Conservation (phyloP, 2,888 invertebrate species). For the Caradrina clavipalpis region DNA sequence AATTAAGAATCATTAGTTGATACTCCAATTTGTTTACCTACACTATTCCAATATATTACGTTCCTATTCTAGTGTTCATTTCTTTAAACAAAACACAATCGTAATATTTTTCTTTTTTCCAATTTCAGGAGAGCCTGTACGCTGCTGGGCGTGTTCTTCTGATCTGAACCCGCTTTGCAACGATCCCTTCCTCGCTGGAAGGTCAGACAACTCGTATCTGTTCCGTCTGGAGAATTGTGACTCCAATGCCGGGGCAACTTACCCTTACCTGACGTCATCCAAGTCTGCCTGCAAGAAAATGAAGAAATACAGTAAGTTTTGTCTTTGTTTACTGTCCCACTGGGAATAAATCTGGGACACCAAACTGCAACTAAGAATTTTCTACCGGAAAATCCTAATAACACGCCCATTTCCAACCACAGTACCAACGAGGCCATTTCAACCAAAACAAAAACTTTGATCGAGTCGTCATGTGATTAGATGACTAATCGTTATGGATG, state of each 20-base stretch:
- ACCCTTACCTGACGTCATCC: conserved; percentile 86
- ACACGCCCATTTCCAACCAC: neutral
- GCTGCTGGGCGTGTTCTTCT: conserved; percentile 95
- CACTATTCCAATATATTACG: neutral
- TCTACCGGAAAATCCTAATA: neutral
- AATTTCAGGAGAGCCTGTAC: conserved; percentile 92
- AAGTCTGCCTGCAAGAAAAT: conserved; percentile 94
- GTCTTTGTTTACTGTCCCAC: neutral
- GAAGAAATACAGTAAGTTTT: conserved; percentile 93
- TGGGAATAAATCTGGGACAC: no score
- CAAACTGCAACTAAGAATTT: neutral
- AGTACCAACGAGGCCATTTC: no score
- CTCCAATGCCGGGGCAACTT: conserved; percentile 85
- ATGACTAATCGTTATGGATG: conserved; percentile 3
- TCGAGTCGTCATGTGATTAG: neutral
- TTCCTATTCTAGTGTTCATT: neutral
- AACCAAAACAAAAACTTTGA: neutral
- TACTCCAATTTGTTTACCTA: neutral
- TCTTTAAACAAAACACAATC: conserved; percentile 12
- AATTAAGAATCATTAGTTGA: no score
- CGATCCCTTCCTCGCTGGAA: conserved; percentile 93
- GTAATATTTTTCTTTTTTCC: conserved; percentile 35
- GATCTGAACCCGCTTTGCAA: conserved; percentile 93
- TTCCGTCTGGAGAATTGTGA: conserved; percentile 88
- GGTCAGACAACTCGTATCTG: conserved; percentile 84